Conservation (phyloP, 2,888 invertebrate genomes). For the Macroteleia sp. region DNA sequence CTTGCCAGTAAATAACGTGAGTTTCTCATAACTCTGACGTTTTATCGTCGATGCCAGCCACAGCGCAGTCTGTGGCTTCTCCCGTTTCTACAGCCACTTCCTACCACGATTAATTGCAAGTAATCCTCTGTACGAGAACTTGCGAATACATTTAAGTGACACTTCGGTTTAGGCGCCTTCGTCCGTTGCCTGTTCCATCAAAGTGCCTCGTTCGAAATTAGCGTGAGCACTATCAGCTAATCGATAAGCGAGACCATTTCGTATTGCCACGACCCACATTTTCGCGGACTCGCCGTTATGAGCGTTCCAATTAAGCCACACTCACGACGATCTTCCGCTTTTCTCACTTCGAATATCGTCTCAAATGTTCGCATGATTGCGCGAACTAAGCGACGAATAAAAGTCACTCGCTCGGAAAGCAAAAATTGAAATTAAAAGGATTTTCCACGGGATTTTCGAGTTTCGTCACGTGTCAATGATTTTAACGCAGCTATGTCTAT, state of each 20-base stretch:
- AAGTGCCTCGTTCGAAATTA: conserved; percentile 55
- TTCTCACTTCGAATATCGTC: conserved; percentile 33
- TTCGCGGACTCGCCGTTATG: conserved; percentile 44
- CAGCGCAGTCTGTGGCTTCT: conserved; percentile 5
- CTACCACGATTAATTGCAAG: conserved; percentile 20
- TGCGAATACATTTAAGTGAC: conserved; percentile 28
- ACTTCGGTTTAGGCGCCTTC: conserved; percentile 19
- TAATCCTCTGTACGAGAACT: conserved; percentile 12
- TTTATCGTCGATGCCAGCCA: neutral
- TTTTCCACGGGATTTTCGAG: conserved; percentile 13
- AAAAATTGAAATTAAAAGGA: conserved; percentile 32
- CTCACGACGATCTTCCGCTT: conserved; percentile 52
- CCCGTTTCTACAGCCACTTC: neutral
- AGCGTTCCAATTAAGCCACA: conserved; percentile 48
- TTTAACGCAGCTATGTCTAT: neutral
- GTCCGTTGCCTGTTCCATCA: conserved; percentile 16
- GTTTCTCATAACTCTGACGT: conserved; percentile 8
- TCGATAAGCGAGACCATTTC: conserved; percentile 62
- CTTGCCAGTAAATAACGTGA: conserved; percentile 24
- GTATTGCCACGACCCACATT: conserved; percentile 58
- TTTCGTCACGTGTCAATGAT: neutral
- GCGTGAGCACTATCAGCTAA: conserved; percentile 58
- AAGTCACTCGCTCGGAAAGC: conserved; percentile 13
- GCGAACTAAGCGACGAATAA: conserved; percentile 21
- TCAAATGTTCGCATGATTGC: conserved; percentile 32